Conservation (phyloP, 2,797 vertebrate species). For the Eurystomus glaucurus region DNA sequence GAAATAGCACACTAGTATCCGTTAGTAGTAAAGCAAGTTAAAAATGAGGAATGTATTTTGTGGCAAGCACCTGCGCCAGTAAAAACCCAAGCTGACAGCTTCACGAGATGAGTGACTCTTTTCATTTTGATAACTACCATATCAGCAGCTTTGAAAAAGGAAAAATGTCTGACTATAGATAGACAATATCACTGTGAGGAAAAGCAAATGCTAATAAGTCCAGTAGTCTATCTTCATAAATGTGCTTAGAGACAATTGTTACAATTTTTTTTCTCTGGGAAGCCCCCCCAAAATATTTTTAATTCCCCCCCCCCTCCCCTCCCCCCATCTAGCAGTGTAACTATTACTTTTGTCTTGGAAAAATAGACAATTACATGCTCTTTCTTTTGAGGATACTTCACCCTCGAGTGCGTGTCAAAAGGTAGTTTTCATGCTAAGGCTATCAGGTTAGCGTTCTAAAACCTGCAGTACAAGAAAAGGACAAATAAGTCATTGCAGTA, state of each 20-base stretch:
- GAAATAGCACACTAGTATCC: neutral
- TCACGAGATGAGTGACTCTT: neutral
- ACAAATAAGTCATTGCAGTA: too few species aligned
- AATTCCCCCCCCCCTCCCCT: neutral
- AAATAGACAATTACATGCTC: neutral
- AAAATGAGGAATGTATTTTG: neutral
- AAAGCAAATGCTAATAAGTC: neutral
- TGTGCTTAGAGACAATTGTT: neutral
- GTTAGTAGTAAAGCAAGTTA: neutral
- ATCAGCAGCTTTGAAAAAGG: neutral
- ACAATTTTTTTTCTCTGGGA: neutral
- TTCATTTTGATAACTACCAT: neutral
- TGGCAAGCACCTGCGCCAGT: neutral
- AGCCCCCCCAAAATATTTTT: neutral
- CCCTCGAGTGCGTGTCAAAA: too few species aligned
- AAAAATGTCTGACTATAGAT: neutral
- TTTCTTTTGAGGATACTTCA: neutral
- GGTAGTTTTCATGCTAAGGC: too few species aligned
- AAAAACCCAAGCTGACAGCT: neutral
- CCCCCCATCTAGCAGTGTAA: neutral
- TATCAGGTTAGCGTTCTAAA: too few species aligned
- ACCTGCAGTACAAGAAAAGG: too few species aligned
- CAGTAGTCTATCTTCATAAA: neutral
- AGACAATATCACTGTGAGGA: neutral
- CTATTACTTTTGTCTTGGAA: neutral